Percentiles rank a stretch among this genome's conserved stretches.
phyloP scores from a whole-genome alignment of 2,888 invertebrate species.

The Anaspis maculata region DNA sequence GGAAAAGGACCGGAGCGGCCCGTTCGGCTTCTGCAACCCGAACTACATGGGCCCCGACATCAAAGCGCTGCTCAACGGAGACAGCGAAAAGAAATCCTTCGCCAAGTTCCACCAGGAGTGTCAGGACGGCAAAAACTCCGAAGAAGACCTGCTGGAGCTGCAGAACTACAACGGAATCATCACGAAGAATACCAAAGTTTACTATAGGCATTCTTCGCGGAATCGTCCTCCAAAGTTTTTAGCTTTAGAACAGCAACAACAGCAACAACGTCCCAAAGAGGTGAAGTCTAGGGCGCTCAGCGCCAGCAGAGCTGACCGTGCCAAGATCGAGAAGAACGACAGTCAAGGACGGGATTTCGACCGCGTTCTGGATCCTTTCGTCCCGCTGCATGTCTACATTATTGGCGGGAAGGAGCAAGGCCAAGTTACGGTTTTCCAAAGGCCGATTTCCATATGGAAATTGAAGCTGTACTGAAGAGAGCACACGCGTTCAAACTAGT shows the following conservation, averaged over 20 bases:
- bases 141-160: slow-evolving; percentile 33
- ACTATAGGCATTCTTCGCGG: slow-evolving; percentile 30
- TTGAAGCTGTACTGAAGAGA: slow-evolving; percentile 52
- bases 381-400: slow-evolving; percentile 56
- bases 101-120: slow-evolving; percentile 16
- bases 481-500: too few species aligned
- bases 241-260: slow-evolving; percentile 34
- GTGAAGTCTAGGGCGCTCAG: slow-evolving; percentile 46
- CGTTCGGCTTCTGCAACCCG: slow-evolving; percentile 66
- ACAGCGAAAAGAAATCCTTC: slow-evolving; percentile 21
- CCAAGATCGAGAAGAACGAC: slow-evolving; percentile 28
- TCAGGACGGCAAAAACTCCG: slow-evolving; percentile 11
- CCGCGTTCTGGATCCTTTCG: slow-evolving; percentile 40
- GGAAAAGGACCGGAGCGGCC: slow-evolving; percentile 40
- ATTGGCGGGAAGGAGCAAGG: slow-evolving; percentile 75
- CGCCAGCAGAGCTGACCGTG: slow-evolving; percentile 48
- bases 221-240: slow-evolving; percentile 44
- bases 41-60: slow-evolving; percentile 65
- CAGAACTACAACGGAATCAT: slow-evolving; percentile 34
- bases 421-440: slow-evolving; percentile 65
- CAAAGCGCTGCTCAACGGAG: slow-evolving; percentile 30
- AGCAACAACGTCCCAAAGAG: slow-evolving; percentile 13
- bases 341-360: slow-evolving; percentile 12
- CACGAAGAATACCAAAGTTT: slow-evolving; percentile 35
- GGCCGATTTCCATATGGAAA: slow-evolving; percentile 74